Base-by-base conservation (phyloP, 2,113 vertebrate species). In the Parotia lawesii region DNA sequence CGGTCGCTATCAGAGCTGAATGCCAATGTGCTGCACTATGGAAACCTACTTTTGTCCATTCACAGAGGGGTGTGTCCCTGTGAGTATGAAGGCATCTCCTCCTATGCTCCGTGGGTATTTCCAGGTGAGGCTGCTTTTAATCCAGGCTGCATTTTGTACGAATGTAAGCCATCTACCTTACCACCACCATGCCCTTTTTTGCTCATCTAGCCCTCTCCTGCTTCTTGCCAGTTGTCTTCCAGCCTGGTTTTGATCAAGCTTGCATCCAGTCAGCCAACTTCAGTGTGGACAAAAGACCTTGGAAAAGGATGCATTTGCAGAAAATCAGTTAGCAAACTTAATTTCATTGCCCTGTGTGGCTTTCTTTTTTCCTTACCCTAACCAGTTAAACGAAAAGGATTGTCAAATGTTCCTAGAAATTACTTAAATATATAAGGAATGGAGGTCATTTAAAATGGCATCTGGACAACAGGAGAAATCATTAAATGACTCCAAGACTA, bases 351-450 rank as follows among this genome's bases (percentile, higher is more conserved):
- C 57, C 27, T 57, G 5, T 85, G 44, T 1, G 4, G 6, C 28
- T 66, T 80, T 71, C 25, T 37, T 4, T 35, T 78, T 84, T 81
- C 35, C 48, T 7, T 81, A 64, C 33, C 33, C 23, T 71, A 64
- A 60, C 10, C 45, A 61, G 28, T 64, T 75, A 87, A 89, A 78
- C 9, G 4, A 72, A 57, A 16, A 78, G 16, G 25, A 85, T 61
- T 71, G 72, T 35, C 9, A 93, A 89, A 78, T 40, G 23, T 16
- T 90, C n/a, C 79, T 81, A 78, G 40, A 89, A 92, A 92, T 85
- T 25, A 38, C n/a, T 69, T 78, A 35, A 92, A 90, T 82, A 44
- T 61, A 47, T 38, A 79, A 69, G 45, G 47, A 24, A 29, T 14
- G 5, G 24, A 78, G n/a, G 20, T 60, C 0, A 73, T 70, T 89